Conservation (phyloP, 2,113 vertebrate genomes). For the Eulemur rufifrons region DNA sequence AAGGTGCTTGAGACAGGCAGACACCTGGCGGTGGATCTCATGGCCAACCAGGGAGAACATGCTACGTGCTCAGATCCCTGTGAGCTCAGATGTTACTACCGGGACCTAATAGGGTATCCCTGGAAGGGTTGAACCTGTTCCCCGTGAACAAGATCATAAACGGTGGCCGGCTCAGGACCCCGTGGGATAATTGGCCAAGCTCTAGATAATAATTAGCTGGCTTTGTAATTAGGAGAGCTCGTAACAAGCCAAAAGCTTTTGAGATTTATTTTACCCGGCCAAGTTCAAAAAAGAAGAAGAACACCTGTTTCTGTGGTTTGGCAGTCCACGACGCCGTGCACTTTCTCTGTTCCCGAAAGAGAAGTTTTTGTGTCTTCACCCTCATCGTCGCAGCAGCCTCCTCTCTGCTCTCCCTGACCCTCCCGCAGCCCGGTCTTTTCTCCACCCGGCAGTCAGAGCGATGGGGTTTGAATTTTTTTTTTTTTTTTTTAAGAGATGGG, state of each 20-base stretch:
- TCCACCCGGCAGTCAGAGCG: not conserved
- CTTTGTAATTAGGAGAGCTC: conserved; percentile 67
- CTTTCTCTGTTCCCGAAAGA: conserved; percentile 10
- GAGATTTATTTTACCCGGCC: conserved; percentile 51
- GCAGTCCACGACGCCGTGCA: not conserved
- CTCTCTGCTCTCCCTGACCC: not conserved
- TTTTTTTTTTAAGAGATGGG: not conserved
- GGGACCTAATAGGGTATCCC: not conserved
- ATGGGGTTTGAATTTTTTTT: not conserved
- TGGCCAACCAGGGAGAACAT: not conserved
- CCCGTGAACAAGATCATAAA: not conserved
- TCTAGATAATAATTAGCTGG: conserved; percentile 68
- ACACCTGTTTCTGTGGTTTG: conserved; percentile 71
- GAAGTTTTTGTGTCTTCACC: not conserved
- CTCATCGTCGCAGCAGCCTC: not conserved
- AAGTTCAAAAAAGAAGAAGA: conserved; percentile 41
- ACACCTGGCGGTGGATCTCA: not conserved
- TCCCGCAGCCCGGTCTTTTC: not conserved
- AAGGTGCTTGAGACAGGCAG: not conserved
- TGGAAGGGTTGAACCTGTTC: conserved; percentile 27
- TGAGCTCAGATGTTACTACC: not conserved
- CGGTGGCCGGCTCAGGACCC: not conserved
- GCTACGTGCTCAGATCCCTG: fast-evolving
- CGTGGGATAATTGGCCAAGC: conserved; percentile 70
- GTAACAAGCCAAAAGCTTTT: conserved; percentile 61